These are phyloP conservation scores for Pasiphila rectangulata DNA, from an alignment of 2,888 invertebrate genomes.

Conservation along the genomic window DNA sequence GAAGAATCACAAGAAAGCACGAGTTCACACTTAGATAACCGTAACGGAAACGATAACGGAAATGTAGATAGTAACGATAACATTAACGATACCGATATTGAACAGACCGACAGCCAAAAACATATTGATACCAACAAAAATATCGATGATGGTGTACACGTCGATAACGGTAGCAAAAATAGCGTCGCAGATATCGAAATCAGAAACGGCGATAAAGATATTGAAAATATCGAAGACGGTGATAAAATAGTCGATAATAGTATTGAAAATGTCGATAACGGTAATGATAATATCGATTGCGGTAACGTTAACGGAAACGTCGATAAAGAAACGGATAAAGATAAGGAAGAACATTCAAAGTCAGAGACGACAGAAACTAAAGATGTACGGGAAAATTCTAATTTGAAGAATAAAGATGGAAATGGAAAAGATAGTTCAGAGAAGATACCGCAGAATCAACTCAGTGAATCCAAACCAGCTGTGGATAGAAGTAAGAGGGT, in stretches of 20 bases:
- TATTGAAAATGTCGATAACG: neutral
- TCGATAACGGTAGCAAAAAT: neutral
- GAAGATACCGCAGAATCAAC: too few species aligned
- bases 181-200: neutral
- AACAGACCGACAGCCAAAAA: neutral
- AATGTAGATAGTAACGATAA: slow-evolving; percentile 1
- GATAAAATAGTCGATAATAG: slow-evolving; percentile 3
- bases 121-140: too few species aligned
- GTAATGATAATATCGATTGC: neutral
- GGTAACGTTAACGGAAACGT: neutral
- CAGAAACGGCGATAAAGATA: neutral
- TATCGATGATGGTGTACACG: too few species aligned
- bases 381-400: neutral
- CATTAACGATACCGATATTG: slow-evolving; percentile 6
- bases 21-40: slow-evolving; percentile 9
- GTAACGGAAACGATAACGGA: slow-evolving; percentile 6
- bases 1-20: slow-evolving; percentile 3
- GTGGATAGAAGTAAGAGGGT: slow-evolving; percentile 16
- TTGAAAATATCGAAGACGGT: neutral
- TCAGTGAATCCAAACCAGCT: too few species aligned
- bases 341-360: too few species aligned
- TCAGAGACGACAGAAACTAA: too few species aligned
- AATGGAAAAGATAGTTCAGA: neutral
- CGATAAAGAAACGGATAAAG: neutral
- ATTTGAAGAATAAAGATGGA: neutral